Percentiles rank a stretch among this genome's conserved stretches.
phyloP scores from a whole-genome alignment of 2,797 vertebrate genomes.

The Etheostoma perlongum region DNA sequence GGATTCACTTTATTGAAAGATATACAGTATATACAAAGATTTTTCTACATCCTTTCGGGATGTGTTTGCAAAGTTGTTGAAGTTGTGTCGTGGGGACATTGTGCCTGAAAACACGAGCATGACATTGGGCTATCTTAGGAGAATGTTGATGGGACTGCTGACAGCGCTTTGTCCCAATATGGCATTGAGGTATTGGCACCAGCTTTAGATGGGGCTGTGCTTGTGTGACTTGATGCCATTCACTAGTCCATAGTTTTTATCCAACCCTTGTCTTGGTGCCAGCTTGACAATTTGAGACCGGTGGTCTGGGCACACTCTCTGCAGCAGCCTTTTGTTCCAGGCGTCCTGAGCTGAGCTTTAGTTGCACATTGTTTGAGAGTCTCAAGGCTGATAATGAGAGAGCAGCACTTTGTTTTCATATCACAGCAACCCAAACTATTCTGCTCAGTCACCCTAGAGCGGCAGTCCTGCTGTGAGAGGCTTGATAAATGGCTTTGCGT shows the following conservation, averaged over 20 bases:
- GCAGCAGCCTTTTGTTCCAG: constrained; percentile 61
- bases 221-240: constrained; percentile 59
- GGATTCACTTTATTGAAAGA: neutral
- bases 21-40: neutral
- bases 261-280: constrained; percentile 60
- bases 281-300: constrained; percentile 65
- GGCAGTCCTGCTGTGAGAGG: constrained; percentile 42
- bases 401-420: constrained; percentile 32
- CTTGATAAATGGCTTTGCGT: constrained; percentile 59
- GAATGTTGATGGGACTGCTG: constrained; percentile 63
- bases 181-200: constrained; percentile 67
- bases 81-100: constrained; percentile 3
- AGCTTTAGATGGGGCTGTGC: constrained; percentile 28
- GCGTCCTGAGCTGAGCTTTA: constrained; percentile 33
- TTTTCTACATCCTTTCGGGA: neutral
- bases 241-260: constrained; percentile 41
- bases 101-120: constrained; percentile 26
- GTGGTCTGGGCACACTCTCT: constrained; percentile 58
- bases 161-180: constrained; percentile 68
- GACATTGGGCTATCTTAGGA: constrained; percentile 64
- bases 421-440: constrained; percentile 16
- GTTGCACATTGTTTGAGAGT: constrained; percentile 31
- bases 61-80: constrained; percentile 18
- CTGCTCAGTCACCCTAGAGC: constrained; percentile 25
- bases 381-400: constrained; percentile 43